Evolutionary conservation across 2,113 vertebrate species (phyloP), one percentile per base, ranked within the genome.

Genomic region (Trichechus manatus): DNA sequence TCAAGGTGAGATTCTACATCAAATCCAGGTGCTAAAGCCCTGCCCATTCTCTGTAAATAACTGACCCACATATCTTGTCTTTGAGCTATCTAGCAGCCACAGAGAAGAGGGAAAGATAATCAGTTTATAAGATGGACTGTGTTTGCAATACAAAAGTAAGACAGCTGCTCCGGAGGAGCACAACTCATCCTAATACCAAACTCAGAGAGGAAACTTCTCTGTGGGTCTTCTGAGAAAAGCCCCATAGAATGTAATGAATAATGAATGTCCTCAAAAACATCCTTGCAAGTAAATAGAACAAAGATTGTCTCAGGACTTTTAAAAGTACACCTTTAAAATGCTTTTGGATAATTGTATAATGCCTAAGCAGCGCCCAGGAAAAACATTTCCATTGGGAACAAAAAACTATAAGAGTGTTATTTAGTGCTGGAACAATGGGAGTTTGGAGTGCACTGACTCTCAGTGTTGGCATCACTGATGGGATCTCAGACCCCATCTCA

Each of bases 321-420:
- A 50, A 84, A 87, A 83, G 31, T 64, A 74, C 0, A 39, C 50
- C 80, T 92, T 86, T 91, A 36, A n/a, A 87, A 66, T 80, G 63
- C 4, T 93, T 90, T 97, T 93, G 70, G 44, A 14, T 91, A 66
- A 80, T 88, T 88, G 36, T 77, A 74, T 89, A 90, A 91, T 95
- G 56, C 44, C 63, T 29, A 91, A 88, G 42, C 10, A 66, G 42
- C 0, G 36, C 87, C 25, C 29, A 50, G 68, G 70, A 82, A 70
- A 77, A 93, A 88, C 42, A 44, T 44, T 92, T 89, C 1, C 20
- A 27, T 27, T 17, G 25, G 81, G 42, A 5, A 72, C 42, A 72
- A 44, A 89, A 88, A 84, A 80, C 19, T 27, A 4, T 19, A 39
- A 74, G 78, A 33, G 39, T 11, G 44, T 44, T 47, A 75, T 25